phyloP scores from a whole-genome alignment of 2,797 vertebrate genomes.

The Oreonectes daqikongensis region DNA sequence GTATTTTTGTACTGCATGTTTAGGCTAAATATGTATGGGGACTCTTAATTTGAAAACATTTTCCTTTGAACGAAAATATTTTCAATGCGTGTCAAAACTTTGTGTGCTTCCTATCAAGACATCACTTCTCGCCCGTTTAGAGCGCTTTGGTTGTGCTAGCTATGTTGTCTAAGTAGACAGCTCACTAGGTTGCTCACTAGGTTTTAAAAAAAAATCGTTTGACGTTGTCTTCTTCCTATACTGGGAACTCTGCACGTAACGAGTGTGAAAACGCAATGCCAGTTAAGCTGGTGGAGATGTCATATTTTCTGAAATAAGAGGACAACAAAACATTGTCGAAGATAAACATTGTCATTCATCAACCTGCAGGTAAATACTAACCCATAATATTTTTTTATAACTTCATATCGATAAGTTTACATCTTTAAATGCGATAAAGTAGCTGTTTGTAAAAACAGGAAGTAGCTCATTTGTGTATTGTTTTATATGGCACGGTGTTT shows the following conservation, averaged over 20 bases:
- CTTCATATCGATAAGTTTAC: neutral
- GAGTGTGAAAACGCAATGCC: constrained; percentile 2
- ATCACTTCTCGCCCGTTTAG: neutral
- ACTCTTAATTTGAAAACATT: constrained; percentile 27
- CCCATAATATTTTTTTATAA: neutral
- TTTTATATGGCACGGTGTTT: neutral
- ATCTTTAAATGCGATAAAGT: neutral
- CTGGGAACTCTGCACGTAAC: neutral
- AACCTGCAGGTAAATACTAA: neutral
- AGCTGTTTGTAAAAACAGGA: constrained; percentile 21
- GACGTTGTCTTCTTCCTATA: neutral
- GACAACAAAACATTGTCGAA: constrained; percentile 5
- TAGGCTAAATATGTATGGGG: neutral
- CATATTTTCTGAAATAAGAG: neutral
- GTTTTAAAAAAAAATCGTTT: neutral
- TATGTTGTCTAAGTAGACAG: neutral
- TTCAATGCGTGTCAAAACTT: neutral
- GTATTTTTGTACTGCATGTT: neutral
- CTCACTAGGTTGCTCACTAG: neutral
- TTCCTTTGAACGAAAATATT: neutral
- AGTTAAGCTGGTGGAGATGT: neutral
- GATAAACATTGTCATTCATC: constrained; percentile 6
- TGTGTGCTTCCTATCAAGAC: neutral
- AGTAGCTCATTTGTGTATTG: constrained; percentile 1
- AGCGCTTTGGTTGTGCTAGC: neutral